These are phyloP conservation scores for Aphidius colemani DNA, from an alignment of 2,888 invertebrate genomes.

Conservation along the genomic window DNA sequence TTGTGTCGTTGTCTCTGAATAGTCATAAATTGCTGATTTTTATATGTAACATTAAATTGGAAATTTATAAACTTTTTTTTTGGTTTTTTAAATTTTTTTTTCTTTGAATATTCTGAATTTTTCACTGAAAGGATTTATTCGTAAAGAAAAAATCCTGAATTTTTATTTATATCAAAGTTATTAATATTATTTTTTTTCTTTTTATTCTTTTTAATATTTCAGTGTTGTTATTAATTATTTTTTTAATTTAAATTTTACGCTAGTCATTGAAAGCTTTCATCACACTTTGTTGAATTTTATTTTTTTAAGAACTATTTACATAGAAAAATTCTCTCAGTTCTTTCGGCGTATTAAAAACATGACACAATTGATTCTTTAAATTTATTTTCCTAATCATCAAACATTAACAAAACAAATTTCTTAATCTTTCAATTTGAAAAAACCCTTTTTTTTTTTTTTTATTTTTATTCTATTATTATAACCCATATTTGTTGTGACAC, in stretches of 20 bases:
- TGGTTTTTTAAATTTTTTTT: constrained; percentile 23
- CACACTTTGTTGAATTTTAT: constrained; percentile 6
- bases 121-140: constrained; percentile 15
- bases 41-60: background rate
- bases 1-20: constrained; percentile 61
- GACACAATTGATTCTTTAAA: constrained; percentile 12
- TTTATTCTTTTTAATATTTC: constrained; percentile 18
- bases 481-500: constrained; percentile 8
- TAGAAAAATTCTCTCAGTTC: constrained; percentile 19
- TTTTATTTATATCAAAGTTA: constrained; percentile 19
- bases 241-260: constrained; percentile 15
- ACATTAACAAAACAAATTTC: constrained; percentile 21
- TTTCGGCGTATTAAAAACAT: constrained; percentile 17
- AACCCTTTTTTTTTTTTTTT: constrained; percentile 19
- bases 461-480: constrained; percentile 12
- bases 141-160: constrained; percentile 9
- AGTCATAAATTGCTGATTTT: constrained; percentile 47
- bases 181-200: constrained; percentile 18
- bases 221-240: constrained; percentile 27
- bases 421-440: constrained; percentile 17
- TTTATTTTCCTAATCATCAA: constrained; percentile 20
- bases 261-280: constrained; percentile 16
- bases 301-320: constrained; percentile 13
- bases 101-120: constrained; percentile 1
- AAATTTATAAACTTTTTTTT: no score